These are phyloP conservation scores for Caretta caretta DNA, from an alignment of 2,113 vertebrate species.

Conservation along the genomic window DNA sequence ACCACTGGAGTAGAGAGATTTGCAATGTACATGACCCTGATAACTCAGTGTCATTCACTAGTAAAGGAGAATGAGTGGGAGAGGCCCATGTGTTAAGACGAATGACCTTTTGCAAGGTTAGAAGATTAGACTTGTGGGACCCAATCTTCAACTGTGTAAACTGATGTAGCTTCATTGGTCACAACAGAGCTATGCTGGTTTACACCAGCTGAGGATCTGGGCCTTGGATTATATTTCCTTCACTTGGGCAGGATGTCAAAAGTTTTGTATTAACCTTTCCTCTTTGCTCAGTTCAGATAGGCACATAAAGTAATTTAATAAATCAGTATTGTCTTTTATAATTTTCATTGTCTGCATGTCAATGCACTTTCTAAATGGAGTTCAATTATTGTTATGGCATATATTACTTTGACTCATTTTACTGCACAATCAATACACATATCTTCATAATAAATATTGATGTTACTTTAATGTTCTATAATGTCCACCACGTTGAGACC, in stretches of 20 bases:
- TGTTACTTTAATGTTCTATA: conserved; percentile 32
- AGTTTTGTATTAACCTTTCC: background rate
- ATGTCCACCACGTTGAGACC: conserved; percentile 11
- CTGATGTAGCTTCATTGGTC: rapidly evolving
- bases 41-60: background rate
- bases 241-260: background rate
- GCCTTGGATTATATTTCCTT: background rate
- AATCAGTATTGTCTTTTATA: conserved; percentile 44
- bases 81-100: background rate
- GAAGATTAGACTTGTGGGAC: rapidly evolving
- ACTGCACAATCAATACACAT: conserved; percentile 69
- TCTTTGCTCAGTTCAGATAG: conserved; percentile 39
- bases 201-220: background rate
- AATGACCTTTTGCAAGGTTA: background rate
- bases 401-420: conserved; percentile 73
- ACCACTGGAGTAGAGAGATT: background rate
- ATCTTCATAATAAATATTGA: conserved; percentile 80
- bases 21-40: background rate
- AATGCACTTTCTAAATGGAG: conserved; percentile 62
- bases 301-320: conserved; percentile 47
- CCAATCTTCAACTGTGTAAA: background rate
- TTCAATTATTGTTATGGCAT: conserved; percentile 73
- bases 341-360: conserved; percentile 11
- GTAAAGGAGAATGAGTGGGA: background rate
- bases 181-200: background rate